phyloP scores from a whole-genome alignment of 2,113 vertebrate species.

The Bombycilla garrulus region DNA sequence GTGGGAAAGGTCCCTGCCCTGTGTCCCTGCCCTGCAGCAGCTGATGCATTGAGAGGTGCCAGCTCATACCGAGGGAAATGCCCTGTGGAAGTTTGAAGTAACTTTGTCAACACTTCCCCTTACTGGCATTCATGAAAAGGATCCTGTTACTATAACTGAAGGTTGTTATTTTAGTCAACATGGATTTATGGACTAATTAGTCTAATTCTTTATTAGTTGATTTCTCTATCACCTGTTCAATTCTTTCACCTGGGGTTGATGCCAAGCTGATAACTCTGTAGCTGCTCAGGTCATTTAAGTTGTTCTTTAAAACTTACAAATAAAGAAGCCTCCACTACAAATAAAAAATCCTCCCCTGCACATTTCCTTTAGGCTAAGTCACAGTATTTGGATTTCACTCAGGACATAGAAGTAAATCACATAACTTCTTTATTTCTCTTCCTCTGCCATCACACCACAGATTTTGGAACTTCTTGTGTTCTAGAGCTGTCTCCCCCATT shows the following conservation, averaged over 20 bases:
- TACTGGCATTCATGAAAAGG: neutral
- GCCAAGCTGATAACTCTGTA: neutral
- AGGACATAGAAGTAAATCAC: neutral
- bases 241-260: neutral
- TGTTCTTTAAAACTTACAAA: neutral
- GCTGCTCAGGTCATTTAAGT: neutral
- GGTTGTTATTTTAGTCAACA: neutral
- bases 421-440: neutral
- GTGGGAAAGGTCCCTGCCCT: neutral
- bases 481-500: neutral
- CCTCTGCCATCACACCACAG: too few species aligned
- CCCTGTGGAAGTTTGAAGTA: neutral
- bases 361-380: neutral
- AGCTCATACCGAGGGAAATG: accelerated
- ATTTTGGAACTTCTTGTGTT: neutral
- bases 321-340: accelerated
- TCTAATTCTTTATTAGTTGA: neutral
- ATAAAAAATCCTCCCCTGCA: neutral
- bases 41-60: neutral
- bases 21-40: neutral
- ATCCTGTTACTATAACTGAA: neutral
- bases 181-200: neutral
- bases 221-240: neutral
- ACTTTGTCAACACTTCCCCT: neutral
- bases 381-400: neutral